Conservation (phyloP, 2,113 vertebrate genomes). For the Xenus cinereus region DNA sequence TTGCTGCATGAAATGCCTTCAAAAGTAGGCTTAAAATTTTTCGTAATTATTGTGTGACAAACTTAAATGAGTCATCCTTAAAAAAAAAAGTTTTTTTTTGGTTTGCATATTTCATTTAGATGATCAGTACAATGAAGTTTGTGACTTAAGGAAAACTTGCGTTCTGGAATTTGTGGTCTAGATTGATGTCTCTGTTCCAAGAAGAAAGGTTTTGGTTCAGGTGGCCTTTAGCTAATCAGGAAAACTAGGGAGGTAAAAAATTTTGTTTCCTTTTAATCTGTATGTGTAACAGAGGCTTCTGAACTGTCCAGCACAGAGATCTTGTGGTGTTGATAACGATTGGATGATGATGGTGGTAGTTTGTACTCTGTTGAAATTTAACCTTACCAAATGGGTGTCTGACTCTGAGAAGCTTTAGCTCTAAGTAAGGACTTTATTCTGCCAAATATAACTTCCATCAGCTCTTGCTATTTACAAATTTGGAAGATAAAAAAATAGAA, state of each 20-base stretch:
- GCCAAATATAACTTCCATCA: not conserved
- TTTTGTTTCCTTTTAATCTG: not conserved
- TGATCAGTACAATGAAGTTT: not conserved
- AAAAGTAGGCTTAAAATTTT: not conserved
- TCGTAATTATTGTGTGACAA: not conserved
- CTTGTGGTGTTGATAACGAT: not conserved
- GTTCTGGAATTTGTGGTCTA: not conserved
- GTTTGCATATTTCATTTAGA: not conserved
- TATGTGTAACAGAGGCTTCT: not conserved
- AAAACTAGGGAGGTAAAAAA: not conserved
- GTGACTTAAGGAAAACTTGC: not conserved
- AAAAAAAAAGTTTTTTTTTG: not conserved
- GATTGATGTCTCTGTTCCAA: not conserved
- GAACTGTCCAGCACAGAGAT: not conserved
- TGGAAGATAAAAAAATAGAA: not conserved
- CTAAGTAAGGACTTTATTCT: not conserved
- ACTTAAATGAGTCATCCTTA: not conserved
- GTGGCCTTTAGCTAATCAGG: not conserved
- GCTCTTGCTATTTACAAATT: not conserved
- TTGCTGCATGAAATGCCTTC: not conserved
- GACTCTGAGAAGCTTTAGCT: not conserved
- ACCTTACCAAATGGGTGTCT: not conserved
- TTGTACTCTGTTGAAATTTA: not conserved
- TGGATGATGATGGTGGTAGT: not conserved
- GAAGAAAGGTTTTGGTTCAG: not conserved